These are phyloP conservation scores for Jaculus jaculus DNA, from an alignment of 2,113 vertebrate species.

Conservation along the genomic window DNA sequence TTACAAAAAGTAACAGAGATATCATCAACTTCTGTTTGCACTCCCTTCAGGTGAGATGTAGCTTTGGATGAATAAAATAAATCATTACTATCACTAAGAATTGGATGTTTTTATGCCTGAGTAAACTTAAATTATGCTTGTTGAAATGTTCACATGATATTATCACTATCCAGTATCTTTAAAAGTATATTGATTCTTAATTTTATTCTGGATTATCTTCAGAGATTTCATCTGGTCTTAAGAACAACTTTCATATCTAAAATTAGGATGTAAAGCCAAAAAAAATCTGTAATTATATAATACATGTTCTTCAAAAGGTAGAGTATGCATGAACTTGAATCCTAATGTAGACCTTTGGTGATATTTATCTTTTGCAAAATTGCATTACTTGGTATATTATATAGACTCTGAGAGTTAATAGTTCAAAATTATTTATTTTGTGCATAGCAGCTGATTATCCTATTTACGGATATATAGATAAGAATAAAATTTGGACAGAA, in stretches of 20 bases:
- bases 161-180: background rate
- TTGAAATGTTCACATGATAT: background rate
- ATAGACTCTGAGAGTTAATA: background rate
- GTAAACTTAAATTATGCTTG: background rate
- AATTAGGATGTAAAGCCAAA: background rate
- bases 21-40: too few species aligned
- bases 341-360: background rate
- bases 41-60: fast-evolving
- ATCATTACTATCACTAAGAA: background rate
- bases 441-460: fast-evolving
- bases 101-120: background rate
- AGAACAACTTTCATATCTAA: background rate
- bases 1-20: background rate
- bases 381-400: background rate
- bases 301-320: background rate
- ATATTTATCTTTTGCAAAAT: background rate
- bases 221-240: background rate
- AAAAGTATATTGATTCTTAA: background rate
- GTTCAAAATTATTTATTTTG: background rate
- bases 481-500: background rate
- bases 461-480: background rate
- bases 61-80: background rate
- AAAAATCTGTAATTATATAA: background rate
- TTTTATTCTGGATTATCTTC: background rate
- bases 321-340: background rate